phyloP scores from a whole-genome alignment of 1,140 invertebrate species.

The Rhynchophorus ferrugineus region DNA sequence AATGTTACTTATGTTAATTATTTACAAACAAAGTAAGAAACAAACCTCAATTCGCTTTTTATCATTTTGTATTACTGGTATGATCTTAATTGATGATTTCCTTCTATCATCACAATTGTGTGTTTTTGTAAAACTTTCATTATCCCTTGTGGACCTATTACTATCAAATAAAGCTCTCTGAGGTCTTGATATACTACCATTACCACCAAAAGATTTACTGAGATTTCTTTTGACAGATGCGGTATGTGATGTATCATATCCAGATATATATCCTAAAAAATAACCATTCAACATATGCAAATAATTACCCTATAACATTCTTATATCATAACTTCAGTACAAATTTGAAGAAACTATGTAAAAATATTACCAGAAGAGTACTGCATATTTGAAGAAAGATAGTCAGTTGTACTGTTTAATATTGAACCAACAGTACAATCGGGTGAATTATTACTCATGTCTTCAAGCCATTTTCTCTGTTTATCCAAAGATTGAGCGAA shows the following conservation, averaged over 20 bases:
- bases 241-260: constrained; percentile 14
- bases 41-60: constrained; percentile 11
- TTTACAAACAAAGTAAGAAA: constrained; percentile 2
- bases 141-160: neutral
- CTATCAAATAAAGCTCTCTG: constrained; percentile 7
- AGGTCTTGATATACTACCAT: constrained; percentile 1
- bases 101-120: no score
- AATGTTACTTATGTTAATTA: neutral
- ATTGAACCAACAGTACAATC: constrained; percentile 12
- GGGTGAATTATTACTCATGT: constrained; percentile 11
- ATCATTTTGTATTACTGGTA: neutral
- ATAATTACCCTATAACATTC: neutral
- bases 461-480: constrained; percentile 2
- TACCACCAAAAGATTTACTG: constrained; percentile 15
- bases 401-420: constrained; percentile 10
- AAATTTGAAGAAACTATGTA: constrained; percentile 4
- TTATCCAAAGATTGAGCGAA: constrained; percentile 3
- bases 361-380: constrained; percentile 20
- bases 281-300: neutral
- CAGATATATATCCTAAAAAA: constrained; percentile 19
- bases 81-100: neutral
- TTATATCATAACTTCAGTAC: neutral
- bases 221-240: constrained; percentile 26
- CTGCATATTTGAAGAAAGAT: constrained; percentile 4
- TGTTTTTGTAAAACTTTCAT: no score